Evolutionary conservation across 2,113 vertebrate species (phyloP), one percentile per base, ranked within the genome.

Genomic region (Cnemophilus loriae): DNA sequence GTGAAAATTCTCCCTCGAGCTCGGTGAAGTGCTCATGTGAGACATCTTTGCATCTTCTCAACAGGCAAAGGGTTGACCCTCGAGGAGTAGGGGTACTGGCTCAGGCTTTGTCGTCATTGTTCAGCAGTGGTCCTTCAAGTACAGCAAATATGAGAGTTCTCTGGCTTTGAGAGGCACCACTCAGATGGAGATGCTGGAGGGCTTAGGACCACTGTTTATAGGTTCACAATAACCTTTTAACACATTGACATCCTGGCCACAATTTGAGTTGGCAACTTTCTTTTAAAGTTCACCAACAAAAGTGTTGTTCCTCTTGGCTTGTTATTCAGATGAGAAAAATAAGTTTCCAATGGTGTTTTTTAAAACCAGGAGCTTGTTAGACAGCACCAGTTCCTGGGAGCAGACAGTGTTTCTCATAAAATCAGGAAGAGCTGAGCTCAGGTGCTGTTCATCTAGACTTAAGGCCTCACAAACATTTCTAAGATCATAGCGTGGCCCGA

Each of bases 11-110:
- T 56, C 33, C 32, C 18, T 52, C 0, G 1, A 44, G 26, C 28
- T 65, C 22, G 4, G 17, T 28, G 19, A 44, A 13, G 27, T 65
- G 35, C 27, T 50, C 22, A 7, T 26, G 21, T 57, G 20, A 17
- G 50, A 35, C 35, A 5, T 37, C 44, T 42, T 52, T 65, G 26
- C 59, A 28, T 37, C 32, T 28, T 65, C 68, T 65, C 52, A 33
- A 37, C 24, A 35, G 44, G 16, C 6, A 32, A 63, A 56, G 30
- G 21, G 32, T 1, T 21, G n/a, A 79, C 21, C 26, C 11, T 44
- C 0, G 1, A 61, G 44, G 14, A 44, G 5, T 13, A 6, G 37
- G 16, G 19, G 1, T 28, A 15, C 24, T 7, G 10, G 24, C 35
- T 18, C 27, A 27, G 27, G 14, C 4, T 69, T 21, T 22, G 6